These are phyloP conservation scores for Naja naja DNA, from an alignment of 2,113 vertebrate genomes.

Conservation along the genomic window DNA sequence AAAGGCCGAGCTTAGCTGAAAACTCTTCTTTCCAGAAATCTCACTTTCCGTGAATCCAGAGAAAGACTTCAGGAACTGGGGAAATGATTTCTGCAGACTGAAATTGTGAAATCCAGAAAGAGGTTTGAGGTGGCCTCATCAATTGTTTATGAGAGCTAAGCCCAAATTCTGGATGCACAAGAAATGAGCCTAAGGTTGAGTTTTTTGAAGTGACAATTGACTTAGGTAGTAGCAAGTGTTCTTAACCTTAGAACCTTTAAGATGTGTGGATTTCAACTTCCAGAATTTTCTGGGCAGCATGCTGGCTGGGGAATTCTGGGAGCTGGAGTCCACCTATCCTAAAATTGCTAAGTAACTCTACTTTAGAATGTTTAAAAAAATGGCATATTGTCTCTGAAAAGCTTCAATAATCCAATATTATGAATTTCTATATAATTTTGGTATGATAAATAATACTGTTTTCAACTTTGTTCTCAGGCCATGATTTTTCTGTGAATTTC, in stretches of 20 bases:
- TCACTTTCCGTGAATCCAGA: not conserved
- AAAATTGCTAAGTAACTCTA: not conserved
- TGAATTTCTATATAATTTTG: not conserved
- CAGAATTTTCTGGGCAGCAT: not conserved
- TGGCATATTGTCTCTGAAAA: not conserved
- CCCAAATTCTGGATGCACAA: not conserved
- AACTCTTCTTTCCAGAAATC: not conserved
- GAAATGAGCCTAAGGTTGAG: not conserved
- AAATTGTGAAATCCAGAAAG: not conserved
- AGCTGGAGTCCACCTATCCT: not conserved
- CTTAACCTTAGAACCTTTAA: not conserved
- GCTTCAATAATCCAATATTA: not conserved
- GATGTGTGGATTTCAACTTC: not conserved
- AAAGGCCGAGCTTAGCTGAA: not conserved
- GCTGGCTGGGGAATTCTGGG: not conserved
- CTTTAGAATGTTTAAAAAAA: not conserved
- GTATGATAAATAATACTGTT: not conserved
- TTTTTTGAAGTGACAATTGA: not conserved
- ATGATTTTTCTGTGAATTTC: not conserved
- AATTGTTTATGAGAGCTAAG: not conserved
- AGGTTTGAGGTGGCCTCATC: not conserved
- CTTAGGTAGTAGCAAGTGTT: not conserved
- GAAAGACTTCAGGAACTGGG: not conserved
- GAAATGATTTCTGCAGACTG: not conserved
- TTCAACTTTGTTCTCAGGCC: not conserved